phyloP scores from a whole-genome alignment of 2,888 invertebrate genomes.

The Phorcus lineatus region DNA sequence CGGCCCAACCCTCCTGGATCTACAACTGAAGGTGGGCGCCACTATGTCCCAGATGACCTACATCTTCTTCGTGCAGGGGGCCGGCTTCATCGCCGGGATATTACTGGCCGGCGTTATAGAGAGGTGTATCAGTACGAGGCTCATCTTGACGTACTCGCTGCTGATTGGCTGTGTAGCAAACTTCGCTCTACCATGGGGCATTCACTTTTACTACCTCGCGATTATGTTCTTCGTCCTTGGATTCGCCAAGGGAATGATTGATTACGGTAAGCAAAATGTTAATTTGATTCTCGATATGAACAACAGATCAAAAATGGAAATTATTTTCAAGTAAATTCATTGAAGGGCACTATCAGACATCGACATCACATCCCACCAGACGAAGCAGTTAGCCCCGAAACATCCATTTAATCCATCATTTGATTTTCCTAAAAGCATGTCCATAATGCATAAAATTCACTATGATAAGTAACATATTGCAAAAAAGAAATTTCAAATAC shows the following conservation, averaged over 20 bases:
- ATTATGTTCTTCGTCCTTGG: conserved; percentile 36
- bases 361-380: too few species aligned
- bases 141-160: conserved; percentile 36
- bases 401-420: too few species aligned
- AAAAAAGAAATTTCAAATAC: too few species aligned
- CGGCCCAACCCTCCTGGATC: conserved; percentile 41
- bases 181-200: conserved; percentile 31
- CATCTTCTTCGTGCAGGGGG: conserved; percentile 38
- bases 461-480: too few species aligned
- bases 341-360: too few species aligned
- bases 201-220: conserved; percentile 29
- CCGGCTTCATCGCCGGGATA: conserved; percentile 34
- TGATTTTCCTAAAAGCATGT: too few species aligned
- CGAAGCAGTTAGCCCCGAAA: too few species aligned
- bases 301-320: too few species aligned
- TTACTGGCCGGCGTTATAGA: conserved; percentile 27
- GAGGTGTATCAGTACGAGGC: conserved; percentile 12
- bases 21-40: conserved; percentile 26
- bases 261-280: conserved; percentile 34
- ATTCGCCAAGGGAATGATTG: conserved; percentile 39
- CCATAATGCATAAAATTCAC: too few species aligned
- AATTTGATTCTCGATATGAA: not conserved
- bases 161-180: conserved; percentile 32
- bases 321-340: too few species aligned
- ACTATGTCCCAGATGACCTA: conserved; percentile 34